These are phyloP conservation scores for Ascaphus truei DNA, from an alignment of 2,113 vertebrate species.

Conservation along the genomic window DNA sequence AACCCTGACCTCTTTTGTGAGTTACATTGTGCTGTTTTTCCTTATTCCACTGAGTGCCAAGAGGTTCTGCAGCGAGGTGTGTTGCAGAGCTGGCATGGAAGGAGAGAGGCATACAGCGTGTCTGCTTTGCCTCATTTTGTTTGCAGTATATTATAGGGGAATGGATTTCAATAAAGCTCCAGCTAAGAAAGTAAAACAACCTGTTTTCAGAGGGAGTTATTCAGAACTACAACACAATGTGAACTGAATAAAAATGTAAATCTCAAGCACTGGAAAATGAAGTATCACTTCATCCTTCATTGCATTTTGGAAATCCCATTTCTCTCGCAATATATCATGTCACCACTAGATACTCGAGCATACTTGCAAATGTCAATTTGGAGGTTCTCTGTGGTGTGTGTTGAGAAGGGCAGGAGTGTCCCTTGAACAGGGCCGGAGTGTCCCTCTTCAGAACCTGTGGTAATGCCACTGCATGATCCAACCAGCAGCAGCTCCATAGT, in stretches of 20 bases:
- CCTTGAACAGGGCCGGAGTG: constrained; percentile 26
- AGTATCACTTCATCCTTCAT: constrained; percentile 38
- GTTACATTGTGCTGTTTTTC: too few species aligned
- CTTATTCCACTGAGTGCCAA: too few species aligned
- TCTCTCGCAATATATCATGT: constrained; percentile 31
- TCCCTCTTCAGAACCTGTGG: neutral
- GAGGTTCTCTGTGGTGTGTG: constrained; percentile 9
- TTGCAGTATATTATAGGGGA: constrained; percentile 1
- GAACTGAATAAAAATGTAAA: constrained; percentile 31
- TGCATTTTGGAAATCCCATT: constrained; percentile 36
- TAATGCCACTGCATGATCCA: neutral
- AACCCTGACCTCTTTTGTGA: too few species aligned
- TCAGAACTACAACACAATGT: constrained; percentile 25
- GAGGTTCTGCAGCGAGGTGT: too few species aligned
- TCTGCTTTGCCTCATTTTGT: too few species aligned
- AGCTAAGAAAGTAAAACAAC: constrained; percentile 20
- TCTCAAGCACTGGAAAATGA: constrained; percentile 32
- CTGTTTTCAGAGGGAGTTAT: constrained; percentile 33
- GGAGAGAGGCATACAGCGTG: too few species aligned
- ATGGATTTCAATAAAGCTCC: constrained; percentile 17
- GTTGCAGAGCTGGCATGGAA: too few species aligned
- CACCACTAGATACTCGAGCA: constrained; percentile 28
- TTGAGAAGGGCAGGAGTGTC: constrained; percentile 26
- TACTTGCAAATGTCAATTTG: constrained; percentile 34
- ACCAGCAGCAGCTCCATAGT: neutral